Conservation (phyloP, 2,797 vertebrate species). For the Typhlichthys eigenmanni region DNA sequence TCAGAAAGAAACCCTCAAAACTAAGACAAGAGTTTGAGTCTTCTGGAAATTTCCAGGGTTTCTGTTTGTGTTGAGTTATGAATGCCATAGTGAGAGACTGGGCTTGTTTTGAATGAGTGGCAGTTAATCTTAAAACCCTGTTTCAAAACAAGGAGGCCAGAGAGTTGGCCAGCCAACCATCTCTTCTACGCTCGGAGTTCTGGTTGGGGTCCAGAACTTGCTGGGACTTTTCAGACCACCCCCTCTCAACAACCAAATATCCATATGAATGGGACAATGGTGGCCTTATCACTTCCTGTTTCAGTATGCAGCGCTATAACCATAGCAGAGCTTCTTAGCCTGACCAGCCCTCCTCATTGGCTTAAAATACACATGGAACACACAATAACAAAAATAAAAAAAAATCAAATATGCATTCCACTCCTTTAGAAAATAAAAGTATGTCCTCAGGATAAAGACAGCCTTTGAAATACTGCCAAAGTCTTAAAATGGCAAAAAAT, state of each 20-base stretch:
- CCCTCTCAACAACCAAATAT: constrained; percentile 5
- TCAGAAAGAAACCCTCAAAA: not conserved
- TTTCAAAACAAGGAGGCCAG: constrained; percentile 18
- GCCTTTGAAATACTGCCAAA: constrained; percentile 52
- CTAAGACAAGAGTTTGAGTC: not conserved
- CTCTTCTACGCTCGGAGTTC: constrained; percentile 27
- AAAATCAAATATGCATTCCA: constrained; percentile 23
- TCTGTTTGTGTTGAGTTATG: constrained; percentile 26
- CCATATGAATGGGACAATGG: constrained; percentile 5
- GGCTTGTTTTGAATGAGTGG: constrained; percentile 25
- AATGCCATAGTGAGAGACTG: not conserved
- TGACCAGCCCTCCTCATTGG: constrained; percentile 49
- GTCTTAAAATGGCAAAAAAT: constrained; percentile 30
- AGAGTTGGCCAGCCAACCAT: constrained; percentile 41
- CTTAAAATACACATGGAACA: constrained; percentile 37
- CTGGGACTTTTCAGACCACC: not conserved
- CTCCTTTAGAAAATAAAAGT: constrained; percentile 46
- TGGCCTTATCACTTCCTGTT: constrained; percentile 12
- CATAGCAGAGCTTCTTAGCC: constrained; percentile 37
- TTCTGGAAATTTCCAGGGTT: not conserved
- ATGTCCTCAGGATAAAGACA: constrained; percentile 19
- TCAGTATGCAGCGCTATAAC: constrained; percentile 25
- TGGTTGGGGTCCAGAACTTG: constrained; percentile 13
- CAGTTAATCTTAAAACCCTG: constrained; percentile 34
- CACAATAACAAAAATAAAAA: constrained; percentile 18